These are phyloP conservation scores for Apodemus speciosus DNA, from an alignment of 2,113 vertebrate species.

Conservation along the genomic window DNA sequence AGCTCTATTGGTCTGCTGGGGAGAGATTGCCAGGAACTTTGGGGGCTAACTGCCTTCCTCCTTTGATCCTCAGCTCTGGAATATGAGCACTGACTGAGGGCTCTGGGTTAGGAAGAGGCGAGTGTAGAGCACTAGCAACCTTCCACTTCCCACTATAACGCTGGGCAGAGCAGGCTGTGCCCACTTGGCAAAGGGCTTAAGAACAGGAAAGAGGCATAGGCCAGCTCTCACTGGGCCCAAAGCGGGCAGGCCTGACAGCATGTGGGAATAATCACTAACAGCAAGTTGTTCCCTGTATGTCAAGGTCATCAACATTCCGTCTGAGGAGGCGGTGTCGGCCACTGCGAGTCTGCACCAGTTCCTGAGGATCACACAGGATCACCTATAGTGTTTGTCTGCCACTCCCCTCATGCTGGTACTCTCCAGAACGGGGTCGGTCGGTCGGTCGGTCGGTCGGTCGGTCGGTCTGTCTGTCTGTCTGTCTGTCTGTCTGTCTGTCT, in stretches of 20 bases:
- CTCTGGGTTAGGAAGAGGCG: neutral
- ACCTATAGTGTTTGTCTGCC: slow-evolving; percentile 26
- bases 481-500: slow-evolving; percentile 50
- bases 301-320: slow-evolving; percentile 78
- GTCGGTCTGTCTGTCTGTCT: neutral
- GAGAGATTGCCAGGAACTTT: neutral
- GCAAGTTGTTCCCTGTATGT: slow-evolving; percentile 78
- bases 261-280: slow-evolving; percentile 76
- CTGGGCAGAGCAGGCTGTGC: slow-evolving; percentile 1
- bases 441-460: too few relatives aligned
- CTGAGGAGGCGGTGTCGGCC: slow-evolving; percentile 17
- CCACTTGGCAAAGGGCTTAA: neutral
- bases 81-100: neutral
- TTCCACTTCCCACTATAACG: neutral
- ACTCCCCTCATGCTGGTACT: neutral
- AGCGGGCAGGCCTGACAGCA: slow-evolving; percentile 32
- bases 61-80: neutral
- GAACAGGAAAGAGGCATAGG: slow-evolving; percentile 51
- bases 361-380: slow-evolving; percentile 52
- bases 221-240: neutral
- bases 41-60: neutral
- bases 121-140: neutral
- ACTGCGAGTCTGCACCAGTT: slow-evolving; percentile 37
- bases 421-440: neutral
- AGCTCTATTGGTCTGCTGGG: neutral